Conservation (phyloP, 1,140 invertebrate species). For the Drosophila nannoptera region DNA sequence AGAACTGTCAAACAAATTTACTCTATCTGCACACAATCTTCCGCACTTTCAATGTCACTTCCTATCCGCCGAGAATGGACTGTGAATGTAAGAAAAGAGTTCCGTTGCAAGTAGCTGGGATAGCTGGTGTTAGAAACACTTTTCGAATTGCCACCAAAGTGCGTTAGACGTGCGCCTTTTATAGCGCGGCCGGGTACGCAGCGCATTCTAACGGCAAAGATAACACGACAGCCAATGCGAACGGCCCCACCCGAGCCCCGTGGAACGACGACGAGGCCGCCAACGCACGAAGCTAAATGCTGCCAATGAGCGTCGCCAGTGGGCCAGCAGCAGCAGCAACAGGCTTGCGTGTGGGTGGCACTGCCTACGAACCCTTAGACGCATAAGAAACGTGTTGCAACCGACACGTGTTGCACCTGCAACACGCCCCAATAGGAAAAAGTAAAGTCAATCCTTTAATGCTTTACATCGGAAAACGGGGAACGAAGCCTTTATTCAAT, state of each 20-base stretch:
- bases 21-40: neutral
- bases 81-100: constrained; percentile 19
- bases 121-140: constrained; percentile 43
- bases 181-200: constrained; percentile 49
- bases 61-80: constrained; percentile 10
- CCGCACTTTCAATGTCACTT: constrained; percentile 36
- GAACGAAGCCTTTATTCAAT: constrained; percentile 46
- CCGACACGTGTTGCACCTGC: no score
- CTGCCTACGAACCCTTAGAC: neutral
- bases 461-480: constrained; percentile 36
- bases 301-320: constrained; percentile 44
- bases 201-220: constrained; percentile 34
- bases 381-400: neutral
- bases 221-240: constrained; percentile 67
- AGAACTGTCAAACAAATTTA: neutral
- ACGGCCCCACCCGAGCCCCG: constrained; percentile 27
- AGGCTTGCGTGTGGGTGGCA: constrained; percentile 28
- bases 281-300: constrained; percentile 56
- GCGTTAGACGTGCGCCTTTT: constrained; percentile 61
- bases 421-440: no score
- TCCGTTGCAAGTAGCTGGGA: constrained; percentile 15
- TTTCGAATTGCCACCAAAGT: constrained; percentile 68
- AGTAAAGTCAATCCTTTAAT: constrained; percentile 4
- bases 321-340: constrained; percentile 62
- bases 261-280: constrained; percentile 29